Conservation (phyloP, 2,888 invertebrate genomes). For the Amiota minor region DNA sequence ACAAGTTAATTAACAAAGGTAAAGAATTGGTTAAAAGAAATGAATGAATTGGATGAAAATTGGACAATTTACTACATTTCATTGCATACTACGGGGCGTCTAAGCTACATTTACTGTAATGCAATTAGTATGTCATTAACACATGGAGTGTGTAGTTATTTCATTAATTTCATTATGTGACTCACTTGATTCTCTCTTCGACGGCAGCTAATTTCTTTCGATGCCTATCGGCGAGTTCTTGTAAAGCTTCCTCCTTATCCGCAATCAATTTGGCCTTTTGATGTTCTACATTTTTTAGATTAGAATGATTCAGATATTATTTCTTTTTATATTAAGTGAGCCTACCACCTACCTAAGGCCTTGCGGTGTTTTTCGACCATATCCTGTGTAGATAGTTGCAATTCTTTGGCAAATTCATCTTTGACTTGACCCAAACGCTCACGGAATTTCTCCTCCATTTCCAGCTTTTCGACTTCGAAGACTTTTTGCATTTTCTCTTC, state of each 20-base stretch:
- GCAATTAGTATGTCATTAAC: not conserved
- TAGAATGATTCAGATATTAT: not conserved
- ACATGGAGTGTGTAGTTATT: not conserved
- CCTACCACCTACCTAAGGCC: constrained; percentile 77
- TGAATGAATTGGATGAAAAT: not conserved
- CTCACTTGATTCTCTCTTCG: constrained; percentile 75
- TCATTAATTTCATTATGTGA: constrained; percentile 24
- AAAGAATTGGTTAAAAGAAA: not conserved
- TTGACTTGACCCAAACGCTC: constrained; percentile 76
- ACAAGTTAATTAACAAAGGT: not conserved
- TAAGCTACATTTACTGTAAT: not conserved
- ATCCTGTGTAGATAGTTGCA: constrained; percentile 76
- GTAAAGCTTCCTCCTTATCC: constrained; percentile 76
- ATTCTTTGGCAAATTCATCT: constrained; percentile 71
- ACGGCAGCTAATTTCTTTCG: constrained; percentile 71
- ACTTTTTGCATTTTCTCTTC: constrained; percentile 74
- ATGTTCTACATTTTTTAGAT: constrained; percentile 50
- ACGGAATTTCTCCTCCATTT: constrained; percentile 83
- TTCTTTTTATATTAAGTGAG: fast-evolving
- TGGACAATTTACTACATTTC: not conserved
- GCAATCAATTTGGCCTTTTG: constrained; percentile 76
- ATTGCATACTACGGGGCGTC: constrained; percentile 16
- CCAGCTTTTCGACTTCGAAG: constrained; percentile 80
- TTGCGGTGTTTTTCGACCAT: constrained; percentile 79
- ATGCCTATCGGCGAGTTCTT: constrained; percentile 76